Base-by-base conservation (phyloP, 2,113 vertebrate genomes). In the Siniperca chuatsi region DNA sequence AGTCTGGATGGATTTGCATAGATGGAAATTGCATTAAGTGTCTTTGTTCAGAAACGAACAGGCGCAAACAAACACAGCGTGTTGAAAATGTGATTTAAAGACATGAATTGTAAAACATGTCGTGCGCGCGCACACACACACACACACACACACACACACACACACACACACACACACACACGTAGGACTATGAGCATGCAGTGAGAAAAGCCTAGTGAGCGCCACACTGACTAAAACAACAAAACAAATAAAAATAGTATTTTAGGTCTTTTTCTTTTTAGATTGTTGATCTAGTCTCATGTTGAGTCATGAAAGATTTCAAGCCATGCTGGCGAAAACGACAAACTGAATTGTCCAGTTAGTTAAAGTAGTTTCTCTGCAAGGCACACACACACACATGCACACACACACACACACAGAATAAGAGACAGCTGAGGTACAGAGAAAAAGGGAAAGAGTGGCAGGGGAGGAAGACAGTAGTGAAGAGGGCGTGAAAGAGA, bases 21-120 rank as follows among this genome's bases (percentile, higher is more conserved):
- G 64, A 90, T 44, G 44, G 44, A 68, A 78, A 78, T 75, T 74
- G 67, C 58, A 61, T 75, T 42, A 61, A 86, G 9, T 70, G 18
- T 35, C 2, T 82, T 44, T 77, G 58, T 25, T 55, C 4, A 18
- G 40, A 57, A 67, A 71, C 0, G 12, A 74, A 33, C 29, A 67
- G 29, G 18, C 8, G 9, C 57, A 74, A 72, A 83, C 61, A 80
- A 83, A 79, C 66, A 50, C 37, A 10, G 29, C 8, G 1, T 46
- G 16, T 58, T 86, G 33, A 80, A 37, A 71, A 74, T 42, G 33
- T 25, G 72, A 74, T 78, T 81, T 82, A 66, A 75, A 82, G 46
- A 65, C 8, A 16, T 75, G 66, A 55, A 37, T 21, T 50, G 40
- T 11, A 73, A 25, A 71, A 44, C 12, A 4, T 55, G 44, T 40